Percentiles rank a stretch among this genome's conserved stretches.
These are phyloP conservation scores for Lobophora halterata DNA, from an alignment of 2,888 invertebrate species.

Conservation along the genomic window DNA sequence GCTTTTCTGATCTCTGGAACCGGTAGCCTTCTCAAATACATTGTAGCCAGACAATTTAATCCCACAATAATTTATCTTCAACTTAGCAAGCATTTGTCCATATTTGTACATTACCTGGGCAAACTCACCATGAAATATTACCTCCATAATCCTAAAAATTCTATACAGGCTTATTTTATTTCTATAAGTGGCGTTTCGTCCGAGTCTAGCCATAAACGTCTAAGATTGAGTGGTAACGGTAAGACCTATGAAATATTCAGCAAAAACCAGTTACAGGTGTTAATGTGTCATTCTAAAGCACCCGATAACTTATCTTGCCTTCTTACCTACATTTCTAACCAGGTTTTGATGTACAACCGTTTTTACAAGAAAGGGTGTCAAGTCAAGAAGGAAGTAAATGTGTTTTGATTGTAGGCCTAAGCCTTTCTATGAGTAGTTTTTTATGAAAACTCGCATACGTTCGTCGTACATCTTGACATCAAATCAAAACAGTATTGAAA, in stretches of 20 bases:
- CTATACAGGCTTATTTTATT: slow-evolving; percentile 14
- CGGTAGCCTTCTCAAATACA: slow-evolving; percentile 11
- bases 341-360: not conserved
- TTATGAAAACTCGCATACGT: too few species aligned
- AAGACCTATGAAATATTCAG: slow-evolving; percentile 6
- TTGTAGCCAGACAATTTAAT: slow-evolving; percentile 28
- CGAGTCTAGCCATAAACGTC: slow-evolving; percentile 8
- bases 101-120: slow-evolving; percentile 18
- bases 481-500: too few species aligned
- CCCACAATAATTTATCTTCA: slow-evolving; percentile 23
- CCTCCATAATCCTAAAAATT: too few species aligned
- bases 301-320: too few species aligned
- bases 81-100: slow-evolving; percentile 19
- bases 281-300: slow-evolving; percentile 6
- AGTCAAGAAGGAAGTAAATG: too few species aligned
- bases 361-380: too few species aligned
- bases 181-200: slow-evolving; percentile 6
- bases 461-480: too few species aligned
- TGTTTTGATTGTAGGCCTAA: too few species aligned
- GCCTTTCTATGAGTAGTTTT: too few species aligned
- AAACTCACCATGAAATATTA: slow-evolving; percentile 16
- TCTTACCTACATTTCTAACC: too few species aligned
- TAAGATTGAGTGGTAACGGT: slow-evolving; percentile 16
- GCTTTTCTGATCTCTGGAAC: not conserved
- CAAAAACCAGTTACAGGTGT: slow-evolving; percentile 3